A percentile compares a stretch with the other conserved stretches of the same genome.
phyloP scores from a whole-genome alignment of 2,888 invertebrate genomes.

The Tortrix viridana region DNA sequence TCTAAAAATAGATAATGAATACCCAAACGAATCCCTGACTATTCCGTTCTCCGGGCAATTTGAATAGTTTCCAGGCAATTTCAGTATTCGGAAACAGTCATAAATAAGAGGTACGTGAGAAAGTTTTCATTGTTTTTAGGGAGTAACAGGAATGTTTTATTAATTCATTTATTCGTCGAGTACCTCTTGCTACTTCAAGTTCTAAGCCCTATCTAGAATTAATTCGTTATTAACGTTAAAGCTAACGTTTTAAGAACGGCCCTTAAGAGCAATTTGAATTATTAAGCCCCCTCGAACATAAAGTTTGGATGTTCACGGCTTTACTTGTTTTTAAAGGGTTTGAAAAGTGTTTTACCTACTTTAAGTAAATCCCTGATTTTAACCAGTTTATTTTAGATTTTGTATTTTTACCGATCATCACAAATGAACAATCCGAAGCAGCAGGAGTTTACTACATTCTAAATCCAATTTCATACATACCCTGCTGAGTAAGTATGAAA shows the following conservation, averaged over 20 bases:
- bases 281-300: conserved; percentile 28
- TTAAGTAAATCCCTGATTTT: too few species aligned
- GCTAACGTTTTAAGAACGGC: conserved; percentile 31
- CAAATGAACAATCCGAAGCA: too few species aligned
- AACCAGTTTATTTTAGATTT: too few species aligned
- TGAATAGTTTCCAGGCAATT: conserved; percentile 20
- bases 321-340: conserved; percentile 18
- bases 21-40: conserved; percentile 7
- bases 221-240: conserved; percentile 35
- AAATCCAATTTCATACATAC: too few species aligned
- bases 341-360: conserved; percentile 2
- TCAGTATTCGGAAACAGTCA: conserved; percentile 15
- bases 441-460: too few species aligned
- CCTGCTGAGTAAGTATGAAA: too few species aligned
- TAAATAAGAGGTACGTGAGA: conserved; percentile 17
- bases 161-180: conserved; percentile 16
- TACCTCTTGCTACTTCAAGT: conserved; percentile 3
- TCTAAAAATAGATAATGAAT: conserved; percentile 15
- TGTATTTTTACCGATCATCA: too few species aligned
- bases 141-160: neutral
- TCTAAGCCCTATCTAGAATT: conserved; percentile 26
- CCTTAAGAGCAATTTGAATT: conserved; percentile 37
- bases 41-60: conserved; percentile 4
- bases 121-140: conserved; percentile 19
- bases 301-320: conserved; percentile 14